Conservation (phyloP, 64 coral and sea anemone genomes). For the Pocillopora damicornis region DNA sequence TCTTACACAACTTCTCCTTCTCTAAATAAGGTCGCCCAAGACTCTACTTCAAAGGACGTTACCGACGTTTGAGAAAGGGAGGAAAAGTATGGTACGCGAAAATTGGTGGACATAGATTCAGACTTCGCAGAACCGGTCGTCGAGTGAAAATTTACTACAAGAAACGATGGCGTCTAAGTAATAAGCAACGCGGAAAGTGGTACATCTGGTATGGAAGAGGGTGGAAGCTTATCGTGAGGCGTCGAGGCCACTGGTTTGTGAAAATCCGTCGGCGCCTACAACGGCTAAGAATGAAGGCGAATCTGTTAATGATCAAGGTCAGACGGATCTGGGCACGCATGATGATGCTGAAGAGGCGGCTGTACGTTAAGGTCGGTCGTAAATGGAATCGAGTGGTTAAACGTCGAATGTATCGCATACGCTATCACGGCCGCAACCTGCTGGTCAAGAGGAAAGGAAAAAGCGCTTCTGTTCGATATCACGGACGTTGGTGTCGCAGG, state of each 20-base stretch:
- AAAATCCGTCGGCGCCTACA: background rate
- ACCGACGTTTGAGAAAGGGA: background rate
- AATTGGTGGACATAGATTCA: background rate
- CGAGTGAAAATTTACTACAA: conserved; percentile 15
- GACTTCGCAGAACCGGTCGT: background rate
- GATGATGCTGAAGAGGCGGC: conserved; percentile 9
- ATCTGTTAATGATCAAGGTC: background rate
- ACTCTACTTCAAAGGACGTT: conserved; percentile 1
- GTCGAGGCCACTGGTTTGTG: background rate
- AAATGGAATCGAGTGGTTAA: background rate
- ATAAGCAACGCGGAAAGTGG: conserved; percentile 7
- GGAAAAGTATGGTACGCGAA: conserved; percentile 1
- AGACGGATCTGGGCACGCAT: background rate
- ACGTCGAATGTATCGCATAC: background rate
- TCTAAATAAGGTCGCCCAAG: background rate
- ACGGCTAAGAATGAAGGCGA: conserved; percentile 2
- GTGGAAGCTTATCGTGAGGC: conserved; percentile 18
- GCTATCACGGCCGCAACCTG: background rate
- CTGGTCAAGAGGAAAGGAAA: background rate
- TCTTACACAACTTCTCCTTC: background rate
- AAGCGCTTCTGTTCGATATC: background rate
- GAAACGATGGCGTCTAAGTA: conserved; percentile 10
- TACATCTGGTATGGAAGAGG: background rate
- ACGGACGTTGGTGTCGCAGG: background rate
- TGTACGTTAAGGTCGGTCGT: background rate